Evolutionary conservation across 2,113 vertebrate species (phyloP).

Genomic region (Macrotis lagotis): DNA sequence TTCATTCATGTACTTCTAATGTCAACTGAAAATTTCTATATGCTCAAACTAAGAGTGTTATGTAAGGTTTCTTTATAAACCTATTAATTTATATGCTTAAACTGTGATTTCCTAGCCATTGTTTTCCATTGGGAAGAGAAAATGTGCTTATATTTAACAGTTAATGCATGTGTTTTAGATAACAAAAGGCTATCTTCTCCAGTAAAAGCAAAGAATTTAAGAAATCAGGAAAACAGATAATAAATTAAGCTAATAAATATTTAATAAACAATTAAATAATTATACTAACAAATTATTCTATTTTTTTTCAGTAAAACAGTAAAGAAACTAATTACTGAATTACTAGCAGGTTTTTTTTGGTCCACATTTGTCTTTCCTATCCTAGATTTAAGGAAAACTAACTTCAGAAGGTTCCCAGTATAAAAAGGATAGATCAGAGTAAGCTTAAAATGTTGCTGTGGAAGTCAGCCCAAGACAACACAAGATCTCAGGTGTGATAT

Average conservation of each 20-base stretch:
- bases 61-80: neutral
- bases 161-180: neutral
- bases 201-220: neutral
- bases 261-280: too few relatives aligned
- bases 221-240: neutral
- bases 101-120: neutral
- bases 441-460: too few relatives aligned
- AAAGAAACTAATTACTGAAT: too few relatives aligned
- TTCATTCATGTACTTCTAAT: neutral
- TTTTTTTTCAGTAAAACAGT: too few relatives aligned
- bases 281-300: too few relatives aligned
- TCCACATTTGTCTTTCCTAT: too few relatives aligned
- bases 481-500: too few relatives aligned
- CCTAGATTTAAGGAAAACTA: neutral
- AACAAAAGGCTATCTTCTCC: neutral
- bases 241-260: too few relatives aligned
- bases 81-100: neutral
- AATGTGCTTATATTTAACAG: neutral
- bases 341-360: too few relatives aligned
- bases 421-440: neutral
- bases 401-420: neutral
- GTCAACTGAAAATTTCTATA: neutral
- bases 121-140: neutral
- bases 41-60: neutral
- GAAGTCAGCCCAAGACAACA: too few relatives aligned